phyloP scores from a whole-genome alignment of 2,113 vertebrate species.

The Daboia siamensis region DNA sequence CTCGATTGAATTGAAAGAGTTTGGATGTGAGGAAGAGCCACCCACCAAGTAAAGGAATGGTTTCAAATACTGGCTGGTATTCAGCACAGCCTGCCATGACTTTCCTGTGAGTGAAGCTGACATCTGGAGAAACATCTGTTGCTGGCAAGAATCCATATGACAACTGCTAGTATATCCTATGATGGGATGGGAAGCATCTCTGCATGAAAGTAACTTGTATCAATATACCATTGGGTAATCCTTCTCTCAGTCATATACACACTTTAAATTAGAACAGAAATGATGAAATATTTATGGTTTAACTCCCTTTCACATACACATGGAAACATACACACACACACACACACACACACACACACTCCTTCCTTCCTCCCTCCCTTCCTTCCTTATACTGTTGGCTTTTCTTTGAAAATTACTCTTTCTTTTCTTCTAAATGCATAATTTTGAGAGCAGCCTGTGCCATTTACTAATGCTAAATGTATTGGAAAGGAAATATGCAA shows the following conservation, averaged over 20 bases:
- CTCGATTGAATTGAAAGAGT: background rate
- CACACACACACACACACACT: too few relatives aligned
- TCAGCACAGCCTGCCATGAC: background rate
- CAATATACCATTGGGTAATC: background rate
- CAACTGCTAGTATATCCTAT: background rate
- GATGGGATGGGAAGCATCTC: background rate
- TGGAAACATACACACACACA: background rate
- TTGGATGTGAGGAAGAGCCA: background rate
- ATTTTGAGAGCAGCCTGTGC: background rate
- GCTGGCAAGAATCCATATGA: background rate
- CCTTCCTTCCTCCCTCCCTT: too few relatives aligned
- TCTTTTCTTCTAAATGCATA: background rate
- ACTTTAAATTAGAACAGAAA: background rate
- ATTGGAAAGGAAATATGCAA: constrained; percentile 16
- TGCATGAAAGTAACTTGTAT: background rate
- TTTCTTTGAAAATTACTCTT: constrained; percentile 24
- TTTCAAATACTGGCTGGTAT: background rate
- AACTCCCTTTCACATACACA: background rate
- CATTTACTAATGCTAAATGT: background rate
- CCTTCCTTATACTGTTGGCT: background rate
- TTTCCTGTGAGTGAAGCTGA: background rate
- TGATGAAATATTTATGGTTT: background rate
- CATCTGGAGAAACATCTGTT: background rate
- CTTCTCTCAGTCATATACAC: background rate
- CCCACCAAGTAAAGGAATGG: background rate